phyloP scores from a whole-genome alignment of 2,113 vertebrate genomes.

The Castor canadensis region DNA sequence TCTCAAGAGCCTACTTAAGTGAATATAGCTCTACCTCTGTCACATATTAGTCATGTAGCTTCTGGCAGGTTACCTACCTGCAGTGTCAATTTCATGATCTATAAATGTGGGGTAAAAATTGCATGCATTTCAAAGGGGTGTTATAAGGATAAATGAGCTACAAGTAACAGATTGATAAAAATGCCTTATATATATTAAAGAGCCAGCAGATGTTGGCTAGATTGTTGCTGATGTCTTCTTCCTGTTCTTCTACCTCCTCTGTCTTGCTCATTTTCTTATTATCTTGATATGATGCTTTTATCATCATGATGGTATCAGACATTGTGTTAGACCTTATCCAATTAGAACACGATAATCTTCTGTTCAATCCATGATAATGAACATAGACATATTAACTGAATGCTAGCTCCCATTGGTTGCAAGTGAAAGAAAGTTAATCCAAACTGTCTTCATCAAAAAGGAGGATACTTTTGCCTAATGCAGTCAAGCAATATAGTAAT shows the following conservation, averaged over 20 bases:
- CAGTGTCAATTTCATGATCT: not conserved
- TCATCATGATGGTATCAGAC: not conserved
- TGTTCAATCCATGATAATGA: not conserved
- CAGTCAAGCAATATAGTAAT: not conserved
- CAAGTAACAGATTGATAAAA: not conserved
- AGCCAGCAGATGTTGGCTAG: not conserved
- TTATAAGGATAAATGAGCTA: not conserved
- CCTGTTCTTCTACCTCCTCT: not conserved
- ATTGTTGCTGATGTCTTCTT: not conserved
- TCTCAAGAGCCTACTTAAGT: not conserved
- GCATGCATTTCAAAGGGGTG: not conserved
- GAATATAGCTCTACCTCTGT: not conserved
- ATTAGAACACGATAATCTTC: not conserved
- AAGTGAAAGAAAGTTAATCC: not conserved
- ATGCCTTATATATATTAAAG: not conserved
- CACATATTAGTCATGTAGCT: not conserved
- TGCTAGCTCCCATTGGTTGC: not conserved
- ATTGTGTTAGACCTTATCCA: not conserved
- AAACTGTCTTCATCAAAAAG: not conserved
- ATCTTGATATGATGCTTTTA: not conserved
- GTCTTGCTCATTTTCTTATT: not conserved
- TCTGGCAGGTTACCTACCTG: not conserved
- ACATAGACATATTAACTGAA: not conserved
- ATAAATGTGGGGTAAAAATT: not conserved
- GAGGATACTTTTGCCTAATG: not conserved